These are phyloP conservation scores for Rostratula benghalensis DNA, from an alignment of 2,113 vertebrate genomes.

Conservation along the genomic window DNA sequence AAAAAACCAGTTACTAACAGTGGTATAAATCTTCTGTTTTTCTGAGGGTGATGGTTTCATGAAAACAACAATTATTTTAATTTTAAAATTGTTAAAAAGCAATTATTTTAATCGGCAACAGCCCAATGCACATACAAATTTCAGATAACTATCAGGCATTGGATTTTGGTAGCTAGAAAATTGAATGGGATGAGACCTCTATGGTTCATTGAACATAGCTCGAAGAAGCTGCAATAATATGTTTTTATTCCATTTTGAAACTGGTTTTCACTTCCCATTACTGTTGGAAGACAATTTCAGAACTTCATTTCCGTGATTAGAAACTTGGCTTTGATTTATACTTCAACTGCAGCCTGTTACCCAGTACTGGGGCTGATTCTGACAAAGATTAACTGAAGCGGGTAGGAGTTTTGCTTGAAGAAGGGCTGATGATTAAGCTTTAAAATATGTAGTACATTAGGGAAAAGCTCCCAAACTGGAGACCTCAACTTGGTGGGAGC, in stretches of 20 bases:
- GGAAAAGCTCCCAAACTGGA: background rate
- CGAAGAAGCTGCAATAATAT: background rate
- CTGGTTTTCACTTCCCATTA: background rate
- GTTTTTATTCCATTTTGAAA: background rate
- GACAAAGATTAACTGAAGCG: constrained; percentile 18
- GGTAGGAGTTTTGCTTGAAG: constrained; percentile 35
- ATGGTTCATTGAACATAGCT: background rate
- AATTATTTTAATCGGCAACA: background rate
- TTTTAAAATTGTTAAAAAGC: no score
- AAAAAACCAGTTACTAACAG: background rate
- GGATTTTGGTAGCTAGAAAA: background rate
- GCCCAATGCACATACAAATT: background rate
- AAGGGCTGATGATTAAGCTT: constrained; percentile 56
- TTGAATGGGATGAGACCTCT: background rate
- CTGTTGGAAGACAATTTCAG: background rate
- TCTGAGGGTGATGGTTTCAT: background rate
- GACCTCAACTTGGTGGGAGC: background rate
- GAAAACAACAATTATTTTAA: background rate
- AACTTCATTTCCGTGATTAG: background rate
- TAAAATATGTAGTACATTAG: constrained; percentile 15
- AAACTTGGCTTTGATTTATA: background rate
- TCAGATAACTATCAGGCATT: background rate
- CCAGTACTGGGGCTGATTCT: background rate
- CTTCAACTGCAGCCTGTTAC: background rate
- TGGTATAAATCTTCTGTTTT: background rate